A percentile compares a stretch with the other conserved stretches of the same genome.
Conservation (phyloP, 1,140 invertebrate species). For the Cydia strobilella region DNA sequence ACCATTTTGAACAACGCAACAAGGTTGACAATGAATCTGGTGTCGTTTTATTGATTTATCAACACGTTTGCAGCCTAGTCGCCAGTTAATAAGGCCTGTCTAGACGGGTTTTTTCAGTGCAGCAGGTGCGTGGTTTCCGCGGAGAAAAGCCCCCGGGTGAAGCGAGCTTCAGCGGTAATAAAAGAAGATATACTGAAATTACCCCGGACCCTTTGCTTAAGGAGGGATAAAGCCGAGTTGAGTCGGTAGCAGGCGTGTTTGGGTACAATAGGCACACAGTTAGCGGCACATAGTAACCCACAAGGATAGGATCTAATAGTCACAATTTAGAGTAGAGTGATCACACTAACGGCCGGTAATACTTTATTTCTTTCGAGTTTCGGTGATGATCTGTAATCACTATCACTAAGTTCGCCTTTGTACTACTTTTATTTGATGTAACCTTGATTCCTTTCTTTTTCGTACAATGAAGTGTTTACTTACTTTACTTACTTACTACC, state of each 20-base stretch:
- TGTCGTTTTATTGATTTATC: slow-evolving; percentile 36
- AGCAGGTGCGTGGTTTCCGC: slow-evolving; percentile 46
- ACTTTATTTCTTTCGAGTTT: too few relatives aligned
- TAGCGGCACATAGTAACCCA: too few relatives aligned
- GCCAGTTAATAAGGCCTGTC: slow-evolving; percentile 42
- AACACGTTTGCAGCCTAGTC: slow-evolving; percentile 36
- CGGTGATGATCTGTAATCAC: too few relatives aligned
- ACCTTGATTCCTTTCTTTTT: too few relatives aligned
- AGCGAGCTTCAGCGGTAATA: slow-evolving; percentile 25
- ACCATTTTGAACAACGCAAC: slow-evolving; percentile 31
- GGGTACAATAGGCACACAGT: background rate
- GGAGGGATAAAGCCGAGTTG: background rate
- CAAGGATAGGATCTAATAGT: too few relatives aligned
- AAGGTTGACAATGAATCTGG: slow-evolving; percentile 42
- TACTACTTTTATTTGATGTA: too few relatives aligned
- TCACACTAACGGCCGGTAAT: too few relatives aligned
- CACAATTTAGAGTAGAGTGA: too few relatives aligned
- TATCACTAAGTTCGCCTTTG: too few relatives aligned
- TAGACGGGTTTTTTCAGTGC: slow-evolving; percentile 53
- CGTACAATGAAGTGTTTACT: too few relatives aligned
- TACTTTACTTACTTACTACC: too few relatives aligned
- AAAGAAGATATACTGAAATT: slow-evolving; percentile 25
- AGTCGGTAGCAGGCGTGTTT: background rate
- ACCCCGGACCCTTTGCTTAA: background rate
- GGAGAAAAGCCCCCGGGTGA: slow-evolving; percentile 21